Evolutionary conservation across 2,888 invertebrate species (phyloP), one percentile per base, ranked within the genome.

Genomic region (Keiferia lycopersicella): DNA sequence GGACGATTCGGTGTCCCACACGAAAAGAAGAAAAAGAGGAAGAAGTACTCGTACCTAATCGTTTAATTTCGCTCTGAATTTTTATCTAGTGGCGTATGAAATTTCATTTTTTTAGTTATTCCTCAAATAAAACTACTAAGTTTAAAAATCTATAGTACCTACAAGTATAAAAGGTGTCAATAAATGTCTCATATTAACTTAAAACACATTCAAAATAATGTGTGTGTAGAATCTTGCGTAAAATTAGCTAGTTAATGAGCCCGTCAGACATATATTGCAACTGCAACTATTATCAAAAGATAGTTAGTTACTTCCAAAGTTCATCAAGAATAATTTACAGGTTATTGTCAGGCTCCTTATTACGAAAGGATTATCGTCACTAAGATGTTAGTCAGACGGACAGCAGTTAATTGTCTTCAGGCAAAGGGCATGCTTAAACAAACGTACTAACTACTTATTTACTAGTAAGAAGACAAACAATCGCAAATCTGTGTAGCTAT

Each of bases 401-500:
- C n/a, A 45, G 16, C 45, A 45, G 45, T 16, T 7, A 3, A 3
- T n/a, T 41, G 6, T 14, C 41, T 41, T 41, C 8, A 39, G n/a
- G n/a, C n/a, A 41, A n/a, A n/a, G n/a, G 45, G 45, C 45, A 16
- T 45, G n/a, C 16, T 11, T 45, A 16, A 41, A 26, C 41, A 41
- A 14, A 45, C 45, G 14, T 41, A 41, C 45, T 45, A 26, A 4
- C 26, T 26, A 26, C 26, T 26, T 26, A 26, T 26, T 26, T 26
- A n/a, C n/a, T n/a, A n/a, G n/a, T 41, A 45, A 45, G n/a, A 45
- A 16, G 8, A 50, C 20, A 50, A 50, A 50, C 50, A 50, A 50
- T 16, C 4, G 4, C 4, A n/a, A 45, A 45, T 45, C 45, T 45
- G 4, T 16, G 45, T 41, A 7, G 10, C 7, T 34, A 34, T 34